Percentiles rank a stretch among this genome's conserved stretches.
phyloP scores from a whole-genome alignment of 2,113 vertebrate species.

The Coracopsis vasa region DNA sequence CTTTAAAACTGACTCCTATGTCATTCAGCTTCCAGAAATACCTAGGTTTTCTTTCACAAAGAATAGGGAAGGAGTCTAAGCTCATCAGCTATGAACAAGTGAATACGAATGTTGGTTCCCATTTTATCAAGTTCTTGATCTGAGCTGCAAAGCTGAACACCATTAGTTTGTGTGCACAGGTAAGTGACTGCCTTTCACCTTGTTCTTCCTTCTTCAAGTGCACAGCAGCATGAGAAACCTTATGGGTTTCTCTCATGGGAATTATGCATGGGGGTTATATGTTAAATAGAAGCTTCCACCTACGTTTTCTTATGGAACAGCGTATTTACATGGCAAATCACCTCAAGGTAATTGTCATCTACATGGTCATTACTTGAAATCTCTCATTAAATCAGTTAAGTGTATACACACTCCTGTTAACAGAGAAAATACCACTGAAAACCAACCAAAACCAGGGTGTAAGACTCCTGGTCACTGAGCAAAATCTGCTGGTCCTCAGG shows the following conservation, averaged over 20 bases:
- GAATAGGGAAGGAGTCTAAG: neutral
- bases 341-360: neutral
- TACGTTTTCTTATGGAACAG: neutral
- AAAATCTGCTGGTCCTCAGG: neutral
- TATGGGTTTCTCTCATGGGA: neutral
- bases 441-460: rapidly evolving
- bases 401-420: neutral
- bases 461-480: neutral
- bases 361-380: neutral
- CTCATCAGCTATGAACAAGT: neutral
- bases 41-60: neutral
- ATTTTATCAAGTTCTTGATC: neutral
- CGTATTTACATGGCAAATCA: neutral
- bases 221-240: neutral
- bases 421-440: neutral
- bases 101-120: neutral
- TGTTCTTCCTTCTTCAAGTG: neutral
- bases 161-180: neutral
- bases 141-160: neutral
- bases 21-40: neutral
- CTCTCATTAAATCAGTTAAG: neutral
- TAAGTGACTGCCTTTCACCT: neutral
- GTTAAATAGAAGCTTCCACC: neutral
- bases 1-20: neutral
- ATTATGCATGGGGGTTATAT: neutral